phyloP scores from a whole-genome alignment of 2,113 vertebrate genomes.

The Etheostoma cragini region DNA sequence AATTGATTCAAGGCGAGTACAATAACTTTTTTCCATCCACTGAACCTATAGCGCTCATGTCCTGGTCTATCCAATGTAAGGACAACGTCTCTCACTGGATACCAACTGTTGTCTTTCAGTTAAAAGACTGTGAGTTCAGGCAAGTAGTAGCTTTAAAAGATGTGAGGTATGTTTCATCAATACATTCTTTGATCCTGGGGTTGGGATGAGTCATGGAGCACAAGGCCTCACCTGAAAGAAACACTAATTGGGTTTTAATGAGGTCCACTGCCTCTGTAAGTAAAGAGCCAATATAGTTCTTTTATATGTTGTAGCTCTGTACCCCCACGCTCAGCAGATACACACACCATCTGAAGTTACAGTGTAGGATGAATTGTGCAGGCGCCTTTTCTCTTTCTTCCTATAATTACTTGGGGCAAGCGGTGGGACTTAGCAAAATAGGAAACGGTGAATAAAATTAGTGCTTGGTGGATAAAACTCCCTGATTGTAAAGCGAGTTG shows the following conservation, averaged over 20 bases:
- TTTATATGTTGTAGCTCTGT: constrained; percentile 46
- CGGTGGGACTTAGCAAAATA: constrained; percentile 43
- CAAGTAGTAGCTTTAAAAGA: constrained; percentile 45
- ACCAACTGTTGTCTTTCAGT: constrained; percentile 4
- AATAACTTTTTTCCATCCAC: constrained; percentile 3
- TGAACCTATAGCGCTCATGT: background rate
- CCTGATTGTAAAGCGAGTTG: constrained; percentile 33
- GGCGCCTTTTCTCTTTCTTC: constrained; percentile 39
- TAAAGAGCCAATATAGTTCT: constrained; percentile 49
- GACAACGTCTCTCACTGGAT: constrained; percentile 2
- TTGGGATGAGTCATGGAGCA: constrained; percentile 39
- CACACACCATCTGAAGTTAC: constrained; percentile 36
- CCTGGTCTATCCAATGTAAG: background rate
- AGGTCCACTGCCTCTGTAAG: constrained; percentile 61
- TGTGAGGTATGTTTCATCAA: constrained; percentile 46
- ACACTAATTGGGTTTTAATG: constrained; percentile 80
- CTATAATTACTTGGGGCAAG: constrained; percentile 64
- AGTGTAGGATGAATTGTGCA: constrained; percentile 33
- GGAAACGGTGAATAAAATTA: constrained; percentile 51
- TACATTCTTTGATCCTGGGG: constrained; percentile 66
- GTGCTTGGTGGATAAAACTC: constrained; percentile 29
- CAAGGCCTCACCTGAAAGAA: constrained; percentile 52
- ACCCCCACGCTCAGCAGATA: constrained; percentile 47
- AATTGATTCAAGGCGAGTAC: constrained; percentile 8
- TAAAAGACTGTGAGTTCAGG: constrained; percentile 32